These are phyloP conservation scores for Astyanax mexicanus DNA, from an alignment of 2,797 vertebrate species.

Conservation along the genomic window DNA sequence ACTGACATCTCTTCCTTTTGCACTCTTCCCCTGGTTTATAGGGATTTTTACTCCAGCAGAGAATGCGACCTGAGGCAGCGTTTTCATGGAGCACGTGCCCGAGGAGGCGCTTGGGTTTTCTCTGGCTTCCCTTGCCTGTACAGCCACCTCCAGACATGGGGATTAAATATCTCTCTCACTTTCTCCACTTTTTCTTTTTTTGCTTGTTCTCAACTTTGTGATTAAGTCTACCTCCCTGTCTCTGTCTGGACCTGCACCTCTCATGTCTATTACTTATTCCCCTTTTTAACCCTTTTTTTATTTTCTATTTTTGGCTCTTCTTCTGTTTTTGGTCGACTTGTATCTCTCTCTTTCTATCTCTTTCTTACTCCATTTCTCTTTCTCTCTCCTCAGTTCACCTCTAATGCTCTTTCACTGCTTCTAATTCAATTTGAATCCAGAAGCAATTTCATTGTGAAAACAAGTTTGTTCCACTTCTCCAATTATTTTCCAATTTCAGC, in stretches of 20 bases:
- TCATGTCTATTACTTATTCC: not conserved
- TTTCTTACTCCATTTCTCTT: constrained; percentile 24
- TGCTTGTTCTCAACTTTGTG: not conserved
- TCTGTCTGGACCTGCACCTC: too few relatives aligned
- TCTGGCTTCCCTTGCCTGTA: constrained; percentile 12
- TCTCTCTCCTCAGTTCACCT: not conserved
- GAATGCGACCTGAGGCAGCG: constrained; percentile 43
- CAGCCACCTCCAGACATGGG: constrained; percentile 25
- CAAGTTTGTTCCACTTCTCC: constrained; percentile 61
- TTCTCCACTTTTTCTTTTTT: not conserved
- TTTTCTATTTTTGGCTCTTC: not conserved
- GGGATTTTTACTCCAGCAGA: constrained; percentile 40
- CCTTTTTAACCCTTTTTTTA: too few relatives aligned
- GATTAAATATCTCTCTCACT: too few relatives aligned
- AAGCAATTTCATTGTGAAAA: constrained; percentile 58
- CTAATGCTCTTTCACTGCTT: not conserved
- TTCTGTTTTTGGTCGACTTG: constrained; percentile 13
- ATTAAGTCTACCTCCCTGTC: not conserved
- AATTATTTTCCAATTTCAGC: constrained; percentile 58
- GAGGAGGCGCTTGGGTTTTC: constrained; percentile 47
- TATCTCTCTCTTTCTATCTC: constrained; percentile 22
- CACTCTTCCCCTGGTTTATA: constrained; percentile 23
- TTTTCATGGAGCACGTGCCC: constrained; percentile 47
- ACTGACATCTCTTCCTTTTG: constrained; percentile 5
- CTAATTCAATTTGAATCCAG: constrained; percentile 55